Conservation (phyloP, 2,113 vertebrate species). For the Camelus bactrianus region DNA sequence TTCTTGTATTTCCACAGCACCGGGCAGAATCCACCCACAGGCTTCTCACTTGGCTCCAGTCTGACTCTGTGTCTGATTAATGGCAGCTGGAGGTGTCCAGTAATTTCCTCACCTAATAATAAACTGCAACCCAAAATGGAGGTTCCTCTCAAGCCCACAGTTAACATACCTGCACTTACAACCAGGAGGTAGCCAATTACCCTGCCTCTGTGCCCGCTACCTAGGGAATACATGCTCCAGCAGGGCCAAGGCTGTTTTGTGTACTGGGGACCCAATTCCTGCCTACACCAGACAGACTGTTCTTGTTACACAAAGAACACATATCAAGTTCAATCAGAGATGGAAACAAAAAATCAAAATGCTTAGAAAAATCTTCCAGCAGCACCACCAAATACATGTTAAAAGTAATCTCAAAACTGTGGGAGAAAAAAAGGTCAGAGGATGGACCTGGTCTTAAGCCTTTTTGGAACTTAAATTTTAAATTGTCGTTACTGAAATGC, state of each 20-base stretch:
- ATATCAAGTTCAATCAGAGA: neutral
- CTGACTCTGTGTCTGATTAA: conserved; percentile 94
- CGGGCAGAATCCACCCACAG: conserved; percentile 87
- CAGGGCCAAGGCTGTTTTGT: neutral
- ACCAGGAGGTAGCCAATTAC: conserved; percentile 7
- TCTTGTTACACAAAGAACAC: neutral
- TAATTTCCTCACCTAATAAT: conserved; percentile 93
- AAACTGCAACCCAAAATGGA: conserved; percentile 86
- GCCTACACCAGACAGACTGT: neutral
- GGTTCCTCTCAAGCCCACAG: conserved; percentile 82
- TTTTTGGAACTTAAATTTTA: neutral
- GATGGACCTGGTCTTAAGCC: neutral
- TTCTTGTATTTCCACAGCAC: conserved; percentile 89
- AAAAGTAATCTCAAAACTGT: neutral
- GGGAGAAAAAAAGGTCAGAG: neutral
- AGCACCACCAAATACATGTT: neutral
- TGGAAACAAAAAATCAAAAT: neutral
- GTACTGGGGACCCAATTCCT: neutral
- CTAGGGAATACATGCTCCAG: neutral
- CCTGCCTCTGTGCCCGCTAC: neutral
- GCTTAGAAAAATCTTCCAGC: neutral
- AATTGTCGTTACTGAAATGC: neutral
- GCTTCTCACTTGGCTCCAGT: conserved; percentile 93
- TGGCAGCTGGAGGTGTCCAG: conserved; percentile 95
- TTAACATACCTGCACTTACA: conserved; percentile 63